Evolutionary conservation across 2,797 vertebrate species (phyloP), one percentile per base, ranked within the genome.

Genomic region (Eospalax fontanierii): DNA sequence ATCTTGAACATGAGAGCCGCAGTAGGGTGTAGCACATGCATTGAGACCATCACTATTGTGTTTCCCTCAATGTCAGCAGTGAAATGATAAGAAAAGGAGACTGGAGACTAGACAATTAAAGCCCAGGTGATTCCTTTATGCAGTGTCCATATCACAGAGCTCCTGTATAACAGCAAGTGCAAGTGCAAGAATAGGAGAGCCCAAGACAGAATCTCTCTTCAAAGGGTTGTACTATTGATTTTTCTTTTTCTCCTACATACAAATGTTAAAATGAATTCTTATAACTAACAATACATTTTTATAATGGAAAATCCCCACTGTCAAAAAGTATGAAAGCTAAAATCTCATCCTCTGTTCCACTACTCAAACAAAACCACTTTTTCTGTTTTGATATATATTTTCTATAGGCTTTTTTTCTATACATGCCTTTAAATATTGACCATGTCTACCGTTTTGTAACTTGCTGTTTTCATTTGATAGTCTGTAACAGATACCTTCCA

Each of bases 201-300:
- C 35, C 11, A 22, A 38, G 61, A 40, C 16, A 40, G 71, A 54
- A 54, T 54, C 50, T 43, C 68, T 84, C 50, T 35, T 82, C 63
- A 30, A 43, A 87, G 65, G 70, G 18, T 65, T n/a, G 14, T 46
- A 1, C 21, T 93, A 0, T 57, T 89, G 26, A 59, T 38, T 65
- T 57, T 76, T 59, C 38, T 66, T 68, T 28, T 70, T 87, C 73
- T 91, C 59, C 40, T n/a, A 65, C 80, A 87, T 87, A 78, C 89
- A 87, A 91, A 40, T 85, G 59, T 63, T 91, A 59, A 89, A 85
- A 38, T 79, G 63, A n/a, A 81, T 26, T 87, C 68, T 95, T 50
- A 33, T 71, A 61, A 87, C 70, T 90, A 40, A 85, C 71, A 87
- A 70, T 93, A 4, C 24, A 57, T 57, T 26, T 80, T 93, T 84